Base-by-base conservation (phyloP, 1,140 invertebrate genomes). In the Calliopsis andreniformis region DNA sequence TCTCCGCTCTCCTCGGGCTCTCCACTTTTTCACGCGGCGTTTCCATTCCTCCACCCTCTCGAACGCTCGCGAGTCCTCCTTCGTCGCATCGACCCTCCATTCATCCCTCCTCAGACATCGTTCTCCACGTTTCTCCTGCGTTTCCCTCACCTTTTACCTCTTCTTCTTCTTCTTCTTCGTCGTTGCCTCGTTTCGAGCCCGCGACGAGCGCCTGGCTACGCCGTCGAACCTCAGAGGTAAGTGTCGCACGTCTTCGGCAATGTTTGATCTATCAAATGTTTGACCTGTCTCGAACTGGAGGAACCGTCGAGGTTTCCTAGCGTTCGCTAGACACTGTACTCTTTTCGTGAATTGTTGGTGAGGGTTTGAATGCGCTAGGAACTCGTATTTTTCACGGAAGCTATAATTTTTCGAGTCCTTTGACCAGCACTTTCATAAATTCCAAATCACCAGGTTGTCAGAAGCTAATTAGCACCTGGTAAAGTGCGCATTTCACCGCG, bases 181-280 rank as follows among this genome's bases (percentile, higher is more conserved):
- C 67, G 47, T 64, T 59, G 43, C 68, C 43, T 78, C 51, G 63
- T 55, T 59, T 55, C 51, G 49, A 78, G 59, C 53, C 53, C 6
- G 61, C 67, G 77, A 85, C 67, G 63, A 51, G n/a, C 71, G 35
- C 23, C 68, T 42, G 59, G 43, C 70, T 28, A 39, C 58, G 56
- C 43, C 59, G 70, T 80, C 76, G 28, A 82, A 79, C 67, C 70
- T 53, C 76, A 76, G 59, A 82, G 83, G 84, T 85, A 73, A 85
- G 83, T 51, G 53, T 28, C 25, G 56, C 45, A 20, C 30, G 39
- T 72, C 39, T 68, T 68, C 73, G 55, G 67, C 49, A 43, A 39
- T 10, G 10, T 39, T 39, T 10, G 35, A n/a, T n/a, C n/a, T n/a
- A n/a, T 42, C 45, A 6, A 47, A 20, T 20, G 16, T n/a, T 47